These are phyloP conservation scores for Epizoanthus rinbou DNA, from an alignment of 92 coral and sea anemone species.

Conservation along the genomic window DNA sequence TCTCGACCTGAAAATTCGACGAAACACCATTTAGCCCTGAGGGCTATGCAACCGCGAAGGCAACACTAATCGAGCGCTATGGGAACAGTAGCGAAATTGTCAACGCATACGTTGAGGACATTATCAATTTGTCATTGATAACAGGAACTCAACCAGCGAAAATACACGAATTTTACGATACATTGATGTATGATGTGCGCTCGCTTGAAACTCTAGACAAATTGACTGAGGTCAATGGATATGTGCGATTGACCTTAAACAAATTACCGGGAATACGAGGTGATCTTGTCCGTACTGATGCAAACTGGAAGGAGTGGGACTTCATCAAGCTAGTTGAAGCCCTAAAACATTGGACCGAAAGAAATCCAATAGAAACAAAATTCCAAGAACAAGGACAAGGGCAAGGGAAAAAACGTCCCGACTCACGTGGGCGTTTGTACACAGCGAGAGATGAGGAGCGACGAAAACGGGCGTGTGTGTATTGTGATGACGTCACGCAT, in stretches of 20 bases:
- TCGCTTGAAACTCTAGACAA: conserved; percentile 37
- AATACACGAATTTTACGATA: conserved; percentile 42
- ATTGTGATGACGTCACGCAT: conserved; percentile 43
- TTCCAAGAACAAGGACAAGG: conserved; percentile 1
- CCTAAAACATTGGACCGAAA: conserved; percentile 36
- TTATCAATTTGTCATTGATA: conserved; percentile 48
- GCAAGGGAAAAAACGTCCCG: conserved; percentile 10
- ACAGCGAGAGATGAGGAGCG: not conserved
- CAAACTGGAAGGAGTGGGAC: conserved; percentile 48
- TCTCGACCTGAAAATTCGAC: conserved; percentile 36
- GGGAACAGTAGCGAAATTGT: conserved; percentile 44
- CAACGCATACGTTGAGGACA: conserved; percentile 51
- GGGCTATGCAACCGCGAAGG: conserved; percentile 47
- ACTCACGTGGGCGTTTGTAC: not conserved
- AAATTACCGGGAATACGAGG: conserved; percentile 53
- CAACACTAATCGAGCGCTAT: conserved; percentile 24
- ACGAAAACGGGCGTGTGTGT: conserved; percentile 24
- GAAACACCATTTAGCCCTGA: conserved; percentile 42
- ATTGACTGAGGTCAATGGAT: conserved; percentile 40
- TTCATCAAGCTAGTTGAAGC: conserved; percentile 42
- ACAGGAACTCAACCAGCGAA: conserved; percentile 43
- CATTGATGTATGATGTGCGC: conserved; percentile 37
- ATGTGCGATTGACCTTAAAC: conserved; percentile 48
- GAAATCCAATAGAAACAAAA: conserved; percentile 36
- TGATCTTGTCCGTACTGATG: conserved; percentile 51